A percentile compares a stretch with the other conserved stretches of the same genome.
Evolutionary conservation across 92 coral and sea anemone genomes (phyloP).

Genomic region (Paramuricea clavata): DNA sequence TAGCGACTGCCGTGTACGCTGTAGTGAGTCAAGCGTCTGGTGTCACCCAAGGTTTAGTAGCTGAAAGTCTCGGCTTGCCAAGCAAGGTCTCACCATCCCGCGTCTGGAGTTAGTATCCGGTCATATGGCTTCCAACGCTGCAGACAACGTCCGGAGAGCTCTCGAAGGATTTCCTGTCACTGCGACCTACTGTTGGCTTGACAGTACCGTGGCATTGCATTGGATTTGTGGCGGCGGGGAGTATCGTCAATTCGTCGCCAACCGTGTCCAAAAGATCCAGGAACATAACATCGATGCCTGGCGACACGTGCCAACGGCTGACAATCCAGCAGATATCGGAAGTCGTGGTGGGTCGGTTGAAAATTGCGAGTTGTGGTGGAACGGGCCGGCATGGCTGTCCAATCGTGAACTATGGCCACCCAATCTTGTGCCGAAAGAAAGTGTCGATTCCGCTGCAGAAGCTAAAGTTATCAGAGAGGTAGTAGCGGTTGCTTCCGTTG

Average conservation of each 20-base stretch:
- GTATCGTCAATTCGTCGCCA: slow-evolving; percentile 53
- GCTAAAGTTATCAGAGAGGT: neutral
- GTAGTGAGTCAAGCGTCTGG: slow-evolving; percentile 22
- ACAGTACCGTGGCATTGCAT: slow-evolving; percentile 60
- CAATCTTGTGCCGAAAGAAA: slow-evolving; percentile 27
- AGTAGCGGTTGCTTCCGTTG: neutral
- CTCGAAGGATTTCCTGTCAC: slow-evolving; percentile 46
- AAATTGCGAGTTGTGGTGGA: slow-evolving; percentile 42
- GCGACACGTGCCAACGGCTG: slow-evolving; percentile 43
- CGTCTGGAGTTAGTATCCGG: slow-evolving; percentile 54
- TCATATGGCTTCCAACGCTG: slow-evolving; percentile 54
- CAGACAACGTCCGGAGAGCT: slow-evolving; percentile 33
- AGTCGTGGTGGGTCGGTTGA: slow-evolving; percentile 51
- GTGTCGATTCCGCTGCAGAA: neutral
- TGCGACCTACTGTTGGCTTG: slow-evolving; percentile 57
- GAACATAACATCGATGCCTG: slow-evolving; percentile 40
- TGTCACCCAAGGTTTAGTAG: slow-evolving; percentile 26
- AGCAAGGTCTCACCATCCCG: slow-evolving; percentile 57
- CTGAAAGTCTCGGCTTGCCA: slow-evolving; percentile 54
- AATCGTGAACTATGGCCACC: slow-evolving; percentile 32
- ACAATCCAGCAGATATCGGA: slow-evolving; percentile 59
- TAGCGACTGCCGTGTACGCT: neutral
- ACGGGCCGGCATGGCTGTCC: slow-evolving; percentile 56
- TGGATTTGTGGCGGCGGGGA: slow-evolving; percentile 56
- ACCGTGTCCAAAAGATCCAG: slow-evolving; percentile 58